These are phyloP conservation scores for Erynnis tages DNA, from an alignment of 2,888 invertebrate genomes.

Conservation along the genomic window DNA sequence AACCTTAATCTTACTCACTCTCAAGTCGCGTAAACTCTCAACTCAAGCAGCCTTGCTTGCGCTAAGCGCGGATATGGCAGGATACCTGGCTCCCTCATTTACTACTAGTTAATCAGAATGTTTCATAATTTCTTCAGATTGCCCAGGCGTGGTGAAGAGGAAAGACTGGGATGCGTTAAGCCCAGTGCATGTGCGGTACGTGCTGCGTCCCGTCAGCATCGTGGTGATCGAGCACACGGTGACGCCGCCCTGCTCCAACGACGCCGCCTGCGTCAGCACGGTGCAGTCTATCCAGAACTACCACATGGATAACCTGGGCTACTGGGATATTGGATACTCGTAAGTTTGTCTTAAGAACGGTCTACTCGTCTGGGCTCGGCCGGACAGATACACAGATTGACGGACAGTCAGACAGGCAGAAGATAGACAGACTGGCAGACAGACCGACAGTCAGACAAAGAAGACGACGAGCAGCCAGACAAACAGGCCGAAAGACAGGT, in stretches of 20 bases:
- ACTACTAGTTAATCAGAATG: neutral
- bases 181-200: slow-evolving; percentile 74
- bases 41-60: no score
- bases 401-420: no score
- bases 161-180: slow-evolving; percentile 80
- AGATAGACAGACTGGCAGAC: no score
- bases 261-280: slow-evolving; percentile 58
- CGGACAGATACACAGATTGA: no score
- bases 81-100: no score
- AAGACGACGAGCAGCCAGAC: no score
- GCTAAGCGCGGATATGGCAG: no score
- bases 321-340: slow-evolving; percentile 83
- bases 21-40: no score
- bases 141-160: slow-evolving; percentile 56
- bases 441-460: no score
- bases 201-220: slow-evolving; percentile 65
- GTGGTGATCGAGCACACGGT: slow-evolving; percentile 82
- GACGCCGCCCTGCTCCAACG: slow-evolving; percentile 64
- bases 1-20: no score
- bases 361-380: no score
- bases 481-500: no score
- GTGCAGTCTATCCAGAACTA: slow-evolving; percentile 72
- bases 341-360: slow-evolving; percentile 49
- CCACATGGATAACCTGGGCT: slow-evolving; percentile 72
- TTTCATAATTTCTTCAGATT: slow-evolving; percentile 20